Percentiles rank a stretch among this genome's conserved stretches.
phyloP scores from a whole-genome alignment of 2,797 vertebrate genomes.

The Lemur catta region DNA sequence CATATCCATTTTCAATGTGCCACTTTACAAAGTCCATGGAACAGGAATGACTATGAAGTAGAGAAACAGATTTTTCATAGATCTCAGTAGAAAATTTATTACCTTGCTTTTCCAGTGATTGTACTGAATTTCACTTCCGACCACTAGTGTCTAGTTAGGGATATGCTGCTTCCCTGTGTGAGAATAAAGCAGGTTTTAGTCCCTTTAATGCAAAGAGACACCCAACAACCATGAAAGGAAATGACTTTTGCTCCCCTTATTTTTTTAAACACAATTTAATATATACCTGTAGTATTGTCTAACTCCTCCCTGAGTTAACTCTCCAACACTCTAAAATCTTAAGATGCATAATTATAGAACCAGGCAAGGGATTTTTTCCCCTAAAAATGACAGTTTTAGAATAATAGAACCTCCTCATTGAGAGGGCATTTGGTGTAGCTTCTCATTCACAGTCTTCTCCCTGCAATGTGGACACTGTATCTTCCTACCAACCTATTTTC shows the following conservation, averaged over 20 bases:
- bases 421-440: background rate
- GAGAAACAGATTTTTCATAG: background rate
- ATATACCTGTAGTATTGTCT: background rate
- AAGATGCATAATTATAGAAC: background rate
- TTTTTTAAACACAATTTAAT: background rate
- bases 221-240: background rate
- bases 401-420: background rate
- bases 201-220: background rate
- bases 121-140: background rate
- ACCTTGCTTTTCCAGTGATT: background rate
- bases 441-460: background rate
- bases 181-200: background rate
- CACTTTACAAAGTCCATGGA: background rate
- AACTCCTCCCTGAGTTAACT: background rate
- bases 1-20: background rate
- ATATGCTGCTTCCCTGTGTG: background rate
- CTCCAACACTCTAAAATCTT: background rate
- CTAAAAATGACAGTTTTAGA: background rate
- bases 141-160: background rate
- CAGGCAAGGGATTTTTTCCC: background rate
- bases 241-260: background rate
- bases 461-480: background rate
- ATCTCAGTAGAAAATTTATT: background rate
- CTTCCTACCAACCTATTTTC: background rate
- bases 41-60: background rate